Evolutionary conservation across 2,797 vertebrate species (phyloP), one percentile per base, ranked within the genome.

Genomic region (Tarsius wallacei): DNA sequence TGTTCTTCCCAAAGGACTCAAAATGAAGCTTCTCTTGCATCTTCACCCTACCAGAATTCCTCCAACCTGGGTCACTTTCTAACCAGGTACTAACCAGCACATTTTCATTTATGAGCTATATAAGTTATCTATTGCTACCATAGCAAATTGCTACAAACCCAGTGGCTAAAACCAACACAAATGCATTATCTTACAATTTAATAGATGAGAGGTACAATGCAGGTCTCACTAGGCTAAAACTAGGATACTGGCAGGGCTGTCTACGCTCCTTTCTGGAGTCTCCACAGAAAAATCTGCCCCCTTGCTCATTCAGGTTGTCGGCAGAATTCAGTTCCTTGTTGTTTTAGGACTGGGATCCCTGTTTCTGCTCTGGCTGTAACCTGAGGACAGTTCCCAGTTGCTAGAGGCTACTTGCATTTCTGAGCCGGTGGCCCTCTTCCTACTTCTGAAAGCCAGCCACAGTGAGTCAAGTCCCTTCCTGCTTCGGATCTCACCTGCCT

Each of bases 381-480:
- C 42, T 36, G 4, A 47, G 19, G 17, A 42, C 12, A 15, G 5
- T 28, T 49, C 6, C 16, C 10, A 84, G 31, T 28, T 51, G 4
- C 24, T 31, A 36, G 19, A 76, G 4, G 19, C 12, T 15, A 33
- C 42, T 9, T 10, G 2, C 16, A 7, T 31, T 83, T 81, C 8
- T 47, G 28, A 84, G 10, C 0, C 9, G 14, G 49, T 0, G 1
- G 7, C 5, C 55, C 2, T 10, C 24, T 76, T 91, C 21, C 66
- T 66, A 3, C 33, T 64, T 87, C 26, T 42, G 36, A 71, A 61
- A 93, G 26, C 63, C 68, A 86, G 31, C 1, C 76, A 36, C 47
- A 13, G 49, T 0, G 1, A 9, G 9, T 1, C 4, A 0, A 5
- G 13, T 36, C 14, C 53, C 57, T 80, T 31, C 12, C 0, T 0